Conservation (phyloP, 2,797 vertebrate genomes). For the Lepidocolaptes lacrymiger region DNA sequence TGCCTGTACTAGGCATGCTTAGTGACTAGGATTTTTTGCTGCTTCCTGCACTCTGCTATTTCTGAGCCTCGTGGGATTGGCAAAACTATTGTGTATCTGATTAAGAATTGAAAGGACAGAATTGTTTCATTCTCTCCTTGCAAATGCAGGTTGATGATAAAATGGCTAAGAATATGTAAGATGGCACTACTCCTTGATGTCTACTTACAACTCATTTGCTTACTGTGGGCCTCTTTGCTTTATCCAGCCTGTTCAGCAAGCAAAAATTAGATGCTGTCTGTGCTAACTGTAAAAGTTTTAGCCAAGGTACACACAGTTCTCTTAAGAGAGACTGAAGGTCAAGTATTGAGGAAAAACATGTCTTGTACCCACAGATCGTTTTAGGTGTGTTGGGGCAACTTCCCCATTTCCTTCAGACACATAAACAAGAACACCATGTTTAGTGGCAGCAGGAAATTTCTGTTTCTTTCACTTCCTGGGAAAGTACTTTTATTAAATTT, state of each 20-base stretch:
- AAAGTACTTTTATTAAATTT: background rate
- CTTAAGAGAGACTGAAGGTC: background rate
- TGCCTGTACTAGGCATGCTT: background rate
- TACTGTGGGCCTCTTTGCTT: background rate
- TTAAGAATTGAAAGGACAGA: background rate
- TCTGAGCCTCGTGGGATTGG: background rate
- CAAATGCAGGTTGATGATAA: background rate
- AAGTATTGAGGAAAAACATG: background rate
- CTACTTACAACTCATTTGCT: background rate
- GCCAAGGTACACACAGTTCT: background rate
- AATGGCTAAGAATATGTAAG: background rate
- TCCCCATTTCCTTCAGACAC: background rate
- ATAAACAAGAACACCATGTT: background rate
- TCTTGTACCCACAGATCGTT: background rate
- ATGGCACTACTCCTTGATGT: background rate
- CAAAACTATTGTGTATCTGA: background rate
- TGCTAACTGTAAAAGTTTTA: background rate
- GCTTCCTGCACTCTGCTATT: background rate
- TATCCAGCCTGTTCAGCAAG: background rate
- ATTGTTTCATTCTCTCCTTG: background rate
- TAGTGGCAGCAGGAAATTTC: constrained; percentile 18
- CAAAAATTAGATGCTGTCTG: background rate
- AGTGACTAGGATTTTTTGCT: background rate
- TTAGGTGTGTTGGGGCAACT: background rate
- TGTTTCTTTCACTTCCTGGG: constrained; percentile 5